Percentiles rank a stretch among this genome's conserved stretches.
These are phyloP conservation scores for Coelogynopora nodosa DNA, from an alignment of 2,888 invertebrate genomes.

Conservation along the genomic window DNA sequence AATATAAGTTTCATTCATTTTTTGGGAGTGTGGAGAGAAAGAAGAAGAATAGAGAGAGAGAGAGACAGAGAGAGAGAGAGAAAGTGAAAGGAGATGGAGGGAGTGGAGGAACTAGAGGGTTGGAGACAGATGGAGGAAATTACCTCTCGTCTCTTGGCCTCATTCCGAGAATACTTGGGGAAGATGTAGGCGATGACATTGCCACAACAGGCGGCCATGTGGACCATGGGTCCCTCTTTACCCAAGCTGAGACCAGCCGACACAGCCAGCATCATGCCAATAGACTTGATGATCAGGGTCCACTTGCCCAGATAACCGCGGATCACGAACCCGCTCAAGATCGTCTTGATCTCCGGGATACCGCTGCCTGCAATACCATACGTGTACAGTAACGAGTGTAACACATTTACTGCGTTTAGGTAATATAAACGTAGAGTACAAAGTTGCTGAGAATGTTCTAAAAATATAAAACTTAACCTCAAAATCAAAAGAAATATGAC, in stretches of 20 bases:
- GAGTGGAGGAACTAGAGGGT: no score
- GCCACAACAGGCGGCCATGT: slow-evolving; percentile 88
- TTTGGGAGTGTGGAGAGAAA: no score
- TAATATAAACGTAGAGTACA: no score
- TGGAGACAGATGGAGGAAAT: slow-evolving; percentile 39
- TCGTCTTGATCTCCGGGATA: slow-evolving; percentile 91
- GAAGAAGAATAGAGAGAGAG: no score
- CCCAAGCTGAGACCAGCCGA: slow-evolving; percentile 92
- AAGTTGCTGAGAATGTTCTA: no score
- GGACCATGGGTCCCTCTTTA: slow-evolving; percentile 98
- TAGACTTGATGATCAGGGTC: slow-evolving; percentile 95
- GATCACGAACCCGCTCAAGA: slow-evolving; percentile 91
- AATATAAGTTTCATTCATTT: no score
- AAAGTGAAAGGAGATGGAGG: no score
- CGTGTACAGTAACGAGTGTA: slow-evolving; percentile 77
- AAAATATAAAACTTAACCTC: no score
- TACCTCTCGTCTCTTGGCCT: slow-evolving; percentile 91
- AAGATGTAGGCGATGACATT: slow-evolving; percentile 96
- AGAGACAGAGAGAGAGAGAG: no score
- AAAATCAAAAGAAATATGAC: no score
- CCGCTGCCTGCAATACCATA: slow-evolving; percentile 75
- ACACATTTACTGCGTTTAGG: no score
- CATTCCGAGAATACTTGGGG: slow-evolving; percentile 95
- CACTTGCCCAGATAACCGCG: slow-evolving; percentile 97
- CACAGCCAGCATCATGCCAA: slow-evolving; percentile 90